Conservation (phyloP, 2,888 invertebrate genomes). For the Pandemis heparana region DNA sequence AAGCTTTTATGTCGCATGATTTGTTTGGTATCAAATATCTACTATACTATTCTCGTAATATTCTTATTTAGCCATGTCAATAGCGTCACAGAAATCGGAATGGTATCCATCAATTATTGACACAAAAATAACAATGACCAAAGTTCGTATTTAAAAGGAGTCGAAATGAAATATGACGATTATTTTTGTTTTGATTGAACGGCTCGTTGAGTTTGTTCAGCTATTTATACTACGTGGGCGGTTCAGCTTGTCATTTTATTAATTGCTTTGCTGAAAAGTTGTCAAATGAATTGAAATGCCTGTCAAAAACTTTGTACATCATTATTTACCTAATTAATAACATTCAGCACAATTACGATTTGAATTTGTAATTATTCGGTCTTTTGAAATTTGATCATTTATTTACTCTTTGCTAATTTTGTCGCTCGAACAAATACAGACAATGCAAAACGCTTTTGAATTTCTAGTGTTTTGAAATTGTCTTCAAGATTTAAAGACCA, state of each 20-base stretch:
- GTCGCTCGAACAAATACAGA: background rate
- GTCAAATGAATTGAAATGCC: background rate
- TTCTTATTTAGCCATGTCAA: background rate
- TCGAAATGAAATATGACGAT: conserved; percentile 11
- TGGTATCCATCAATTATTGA: conserved; percentile 8
- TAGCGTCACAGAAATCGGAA: background rate
- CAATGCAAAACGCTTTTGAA: background rate
- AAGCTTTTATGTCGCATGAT: too few relatives aligned
- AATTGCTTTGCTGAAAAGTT: background rate
- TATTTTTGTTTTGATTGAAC: conserved; percentile 14
- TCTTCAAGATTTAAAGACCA: background rate
- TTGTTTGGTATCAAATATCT: too few relatives aligned
- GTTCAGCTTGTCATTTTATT: conserved; percentile 5
- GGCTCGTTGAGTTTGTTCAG: background rate
- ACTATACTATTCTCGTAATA: background rate
- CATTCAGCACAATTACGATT: background rate
- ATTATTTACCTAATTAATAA: background rate
- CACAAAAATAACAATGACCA: background rate
- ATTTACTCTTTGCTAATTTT: background rate
- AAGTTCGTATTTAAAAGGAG: conserved; percentile 11
- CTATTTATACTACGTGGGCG: conserved; percentile 10
- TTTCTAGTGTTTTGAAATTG: background rate
- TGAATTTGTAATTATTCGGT: background rate
- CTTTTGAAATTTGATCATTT: background rate
- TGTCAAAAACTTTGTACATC: background rate